Evolutionary conservation across 2,797 vertebrate genomes (phyloP).

Genomic region (Ciconia nigra): DNA sequence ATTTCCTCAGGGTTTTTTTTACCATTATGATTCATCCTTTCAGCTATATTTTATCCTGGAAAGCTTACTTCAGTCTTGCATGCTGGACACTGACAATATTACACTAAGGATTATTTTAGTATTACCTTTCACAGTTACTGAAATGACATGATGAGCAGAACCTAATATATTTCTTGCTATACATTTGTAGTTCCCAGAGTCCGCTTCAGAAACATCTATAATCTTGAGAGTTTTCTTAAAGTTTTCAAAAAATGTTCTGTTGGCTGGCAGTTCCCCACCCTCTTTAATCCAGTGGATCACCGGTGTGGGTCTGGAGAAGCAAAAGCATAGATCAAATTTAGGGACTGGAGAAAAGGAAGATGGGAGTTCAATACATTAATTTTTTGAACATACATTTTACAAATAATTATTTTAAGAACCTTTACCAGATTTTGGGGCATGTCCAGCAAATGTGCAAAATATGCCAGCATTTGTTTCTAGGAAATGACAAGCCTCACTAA

Average conservation of each 20-base stretch:
- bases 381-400: not conserved
- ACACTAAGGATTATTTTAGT: not conserved
- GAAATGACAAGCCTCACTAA: slow-evolving; percentile 22
- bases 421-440: not conserved
- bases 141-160: slow-evolving; percentile 83
- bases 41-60: not conserved
- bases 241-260: slow-evolving; percentile 82
- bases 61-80: not conserved
- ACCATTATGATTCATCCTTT: not conserved
- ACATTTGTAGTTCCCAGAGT: slow-evolving; percentile 92
- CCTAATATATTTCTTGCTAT: slow-evolving; percentile 85
- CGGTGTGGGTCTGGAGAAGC: slow-evolving; percentile 87
- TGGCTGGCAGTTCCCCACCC: slow-evolving; percentile 83
- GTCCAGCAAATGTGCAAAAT: not conserved
- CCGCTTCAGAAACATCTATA: slow-evolving; percentile 85
- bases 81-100: not conserved
- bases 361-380: not conserved
- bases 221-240: slow-evolving; percentile 92
- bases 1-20: not conserved
- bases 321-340: not conserved
- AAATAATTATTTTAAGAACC: not conserved
- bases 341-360: not conserved
- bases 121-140: slow-evolving; percentile 91
- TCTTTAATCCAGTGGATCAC: slow-evolving; percentile 90
- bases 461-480: not conserved